Base-by-base conservation (phyloP, 2,888 invertebrate genomes). In the Chydorus sphaericus region DNA sequence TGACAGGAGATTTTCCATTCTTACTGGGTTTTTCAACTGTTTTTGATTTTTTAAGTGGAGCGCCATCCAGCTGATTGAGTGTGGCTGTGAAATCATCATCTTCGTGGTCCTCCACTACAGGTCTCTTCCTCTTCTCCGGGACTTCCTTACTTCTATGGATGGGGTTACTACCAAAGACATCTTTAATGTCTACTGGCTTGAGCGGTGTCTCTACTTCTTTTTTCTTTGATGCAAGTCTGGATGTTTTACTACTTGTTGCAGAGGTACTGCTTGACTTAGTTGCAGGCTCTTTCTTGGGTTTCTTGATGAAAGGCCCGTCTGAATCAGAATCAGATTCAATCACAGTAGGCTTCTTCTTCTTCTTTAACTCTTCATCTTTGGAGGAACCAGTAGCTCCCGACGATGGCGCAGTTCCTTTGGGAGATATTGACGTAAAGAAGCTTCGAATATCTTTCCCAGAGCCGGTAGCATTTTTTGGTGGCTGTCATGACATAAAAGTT, bases 61-160 rank as follows among this genome's bases (percentile, higher is more conserved):
- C 65, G 62, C 75, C 76, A 70, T 85, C 84, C 58, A 85, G 67
- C 65, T 81, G 77, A 59, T 77, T 65, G 16, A 85, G 69, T 18
- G 81, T 82, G 62, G 77, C 75, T 63, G 80, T 80, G 69, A 88
- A 86, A 57, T 81, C 79, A 30, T 80, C 78, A 70, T 83, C 77
- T 63, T 77, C 75, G 66, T 81, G 81, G 62, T 79, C 74, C 29
- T 78, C 73, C 57, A 33, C 4, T 14, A 33, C 55, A 20, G 49
- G 20, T 44, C 36, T 49, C 33, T 55, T 55, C 18, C 18, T 29
- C 37, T 49, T 55, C 49, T 33, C 33, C 31, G 31, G 30, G 5
- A 36, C 7, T 6, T 31, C 48, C 7, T 48, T 48, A 23, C 48
- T 29, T n/a, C 49, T 37, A 4, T 48, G 33, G 30, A 55, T 55